phyloP scores from a whole-genome alignment of 2,888 invertebrate species.

The Sycophila texana region DNA sequence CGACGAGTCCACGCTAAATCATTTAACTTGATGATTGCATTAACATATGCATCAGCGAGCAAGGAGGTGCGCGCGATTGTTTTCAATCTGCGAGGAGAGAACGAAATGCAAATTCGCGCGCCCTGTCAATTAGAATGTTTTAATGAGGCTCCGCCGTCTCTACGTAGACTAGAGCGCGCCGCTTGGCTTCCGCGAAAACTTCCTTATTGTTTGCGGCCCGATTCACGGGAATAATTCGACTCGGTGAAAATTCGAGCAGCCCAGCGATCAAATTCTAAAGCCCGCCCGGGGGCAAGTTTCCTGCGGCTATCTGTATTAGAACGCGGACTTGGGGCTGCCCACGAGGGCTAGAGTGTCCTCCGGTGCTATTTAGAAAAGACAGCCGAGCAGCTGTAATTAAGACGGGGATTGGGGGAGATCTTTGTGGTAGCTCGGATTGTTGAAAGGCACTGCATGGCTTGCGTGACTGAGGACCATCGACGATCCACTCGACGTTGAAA shows the following conservation, averaged over 20 bases:
- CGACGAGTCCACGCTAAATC: slow-evolving; percentile 15
- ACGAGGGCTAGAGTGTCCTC: background rate
- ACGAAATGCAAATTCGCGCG: slow-evolving; percentile 52
- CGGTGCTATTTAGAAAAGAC: too few species aligned
- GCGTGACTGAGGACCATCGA: too few species aligned
- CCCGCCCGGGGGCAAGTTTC: slow-evolving; percentile 7
- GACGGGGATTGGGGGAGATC: too few species aligned
- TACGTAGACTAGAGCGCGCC: too few species aligned
- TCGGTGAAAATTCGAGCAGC: slow-evolving; percentile 57
- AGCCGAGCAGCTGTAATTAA: too few species aligned
- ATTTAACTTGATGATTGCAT: slow-evolving; percentile 51
- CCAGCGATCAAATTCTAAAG: slow-evolving; percentile 62
- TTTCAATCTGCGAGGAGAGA: slow-evolving; percentile 42
- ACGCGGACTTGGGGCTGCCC: slow-evolving; percentile 41
- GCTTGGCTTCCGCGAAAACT: slow-evolving; percentile 40
- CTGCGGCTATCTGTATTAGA: slow-evolving; percentile 38
- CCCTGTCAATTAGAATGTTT: slow-evolving; percentile 55
- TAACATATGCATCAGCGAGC: slow-evolving; percentile 52
- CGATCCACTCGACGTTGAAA: too few species aligned
- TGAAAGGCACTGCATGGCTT: too few species aligned
- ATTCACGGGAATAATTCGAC: slow-evolving; percentile 36
- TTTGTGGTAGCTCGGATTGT: too few species aligned
- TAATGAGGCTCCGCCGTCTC: slow-evolving; percentile 35
- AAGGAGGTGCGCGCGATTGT: slow-evolving; percentile 41
- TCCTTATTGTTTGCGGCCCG: slow-evolving; percentile 52